Evolutionary conservation across 2,797 vertebrate species (phyloP), one percentile per base, ranked within the genome.

Genomic region (Sebastes steindachneri): DNA sequence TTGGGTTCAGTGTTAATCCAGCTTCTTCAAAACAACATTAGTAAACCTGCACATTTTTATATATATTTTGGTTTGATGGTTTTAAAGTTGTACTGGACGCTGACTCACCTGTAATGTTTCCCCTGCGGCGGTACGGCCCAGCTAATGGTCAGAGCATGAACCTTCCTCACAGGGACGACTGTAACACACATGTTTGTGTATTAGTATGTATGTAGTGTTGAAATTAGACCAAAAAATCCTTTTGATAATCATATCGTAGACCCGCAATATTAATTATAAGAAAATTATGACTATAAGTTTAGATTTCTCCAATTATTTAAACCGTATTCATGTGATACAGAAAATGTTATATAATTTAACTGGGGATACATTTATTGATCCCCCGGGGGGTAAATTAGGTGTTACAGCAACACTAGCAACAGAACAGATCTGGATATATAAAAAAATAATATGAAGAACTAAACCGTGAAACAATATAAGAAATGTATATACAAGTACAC

Each of bases 121-220:
- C 96, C 97, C 82, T 99, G 98, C 5, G 98, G 97, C 0, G 97
- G 97, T 65, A 99, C 96, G 1, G 97, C 97, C 98, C 98, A 99
- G 68, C 96, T 98, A 93, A 99, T 97, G 84, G 94, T 99, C 92
- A 99, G 76, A 77, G 97, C 97, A 57, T 99, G 98, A 81, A 98
- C 96, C 77, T 98, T 99, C 94, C 96, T 97, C 89, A 99, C 95
- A 63, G 98, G 98, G 91, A 99, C 95, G 94, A 99, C 98, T 99
- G 93, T 60, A 83, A 83, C 28, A 84, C 58, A 86, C 45, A 78
- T 2, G 1, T 10, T 26, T 1, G 37, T 3, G 12, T 23, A 1
- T 53, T 6, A 72, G 5, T 7, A 45, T 51, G 41, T 9, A 5
- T 12, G 2, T 3, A 5, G 9, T 19, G 55, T n/a, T 35, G 10